These are phyloP conservation scores for Drosophila mulleri DNA, from an alignment of 2,888 invertebrate genomes.

Conservation along the genomic window DNA sequence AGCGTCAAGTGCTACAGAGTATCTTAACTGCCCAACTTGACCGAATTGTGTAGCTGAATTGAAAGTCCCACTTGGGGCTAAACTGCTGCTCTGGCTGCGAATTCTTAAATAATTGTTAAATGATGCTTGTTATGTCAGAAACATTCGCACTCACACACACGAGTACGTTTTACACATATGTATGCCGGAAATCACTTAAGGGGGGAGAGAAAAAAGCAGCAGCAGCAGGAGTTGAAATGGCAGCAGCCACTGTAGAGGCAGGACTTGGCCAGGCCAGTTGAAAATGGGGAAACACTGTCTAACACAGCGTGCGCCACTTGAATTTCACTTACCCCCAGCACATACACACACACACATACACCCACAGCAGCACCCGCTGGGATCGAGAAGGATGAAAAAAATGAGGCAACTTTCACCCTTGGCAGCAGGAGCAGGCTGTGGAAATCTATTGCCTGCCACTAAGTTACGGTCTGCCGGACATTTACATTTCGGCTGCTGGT, in stretches of 20 bases:
- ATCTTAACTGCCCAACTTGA: constrained; percentile 55
- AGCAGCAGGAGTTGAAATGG: constrained; percentile 20
- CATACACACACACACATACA: constrained; percentile 28
- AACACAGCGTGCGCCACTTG: constrained; percentile 77
- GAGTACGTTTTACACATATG: neutral
- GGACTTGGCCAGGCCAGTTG: constrained; percentile 36
- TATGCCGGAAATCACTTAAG: constrained; percentile 68
- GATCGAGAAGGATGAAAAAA: constrained; percentile 24
- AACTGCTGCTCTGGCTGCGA: constrained; percentile 44
- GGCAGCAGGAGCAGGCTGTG: constrained; percentile 28
- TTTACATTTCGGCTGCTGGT: constrained; percentile 74
- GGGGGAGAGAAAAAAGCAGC: constrained; percentile 20
- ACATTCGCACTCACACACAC: constrained; percentile 55
- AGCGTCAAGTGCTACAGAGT: constrained; percentile 8
- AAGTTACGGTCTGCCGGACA: constrained; percentile 82
- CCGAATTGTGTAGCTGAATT: constrained; percentile 59
- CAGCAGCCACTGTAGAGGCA: constrained; percentile 23
- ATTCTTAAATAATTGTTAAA: constrained; percentile 79
- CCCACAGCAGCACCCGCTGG: constrained; percentile 23
- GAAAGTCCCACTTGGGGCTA: constrained; percentile 48
- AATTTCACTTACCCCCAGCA: constrained; percentile 70
- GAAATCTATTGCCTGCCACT: constrained; percentile 81
- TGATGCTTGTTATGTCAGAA: constrained; percentile 80
- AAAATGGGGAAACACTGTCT: constrained; percentile 66
- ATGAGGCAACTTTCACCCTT: constrained; percentile 73